Evolutionary conservation across 2,888 invertebrate genomes (phyloP).

Genomic region (Timema podura): DNA sequence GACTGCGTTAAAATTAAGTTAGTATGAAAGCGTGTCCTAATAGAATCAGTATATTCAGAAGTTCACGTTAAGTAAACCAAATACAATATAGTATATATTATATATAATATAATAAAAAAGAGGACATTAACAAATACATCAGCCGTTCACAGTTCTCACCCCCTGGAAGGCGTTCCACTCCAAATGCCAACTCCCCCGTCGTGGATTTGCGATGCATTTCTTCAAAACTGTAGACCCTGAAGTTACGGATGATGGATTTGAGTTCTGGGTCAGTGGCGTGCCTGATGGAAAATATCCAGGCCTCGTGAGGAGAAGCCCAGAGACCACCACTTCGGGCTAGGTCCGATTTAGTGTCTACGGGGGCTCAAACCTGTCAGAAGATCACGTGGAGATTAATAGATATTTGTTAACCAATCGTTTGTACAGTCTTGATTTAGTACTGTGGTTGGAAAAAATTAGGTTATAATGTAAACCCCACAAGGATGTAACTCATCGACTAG

Average conservation of each 20-base stretch:
- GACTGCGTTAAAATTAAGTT: too few relatives aligned
- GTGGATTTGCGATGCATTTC: not conserved
- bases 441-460: too few relatives aligned
- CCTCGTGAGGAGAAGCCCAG: conserved; percentile 65
- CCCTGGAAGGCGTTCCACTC: not conserved
- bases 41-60: too few relatives aligned
- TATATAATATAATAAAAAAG: too few relatives aligned
- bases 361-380: conserved; percentile 50
- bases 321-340: conserved; percentile 53
- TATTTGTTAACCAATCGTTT: too few relatives aligned
- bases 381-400: not conserved
- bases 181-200: not conserved
- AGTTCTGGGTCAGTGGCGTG: not conserved
- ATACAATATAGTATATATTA: too few relatives aligned
- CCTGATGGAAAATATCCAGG: conserved; percentile 56
- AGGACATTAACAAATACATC: too few relatives aligned
- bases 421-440: too few relatives aligned
- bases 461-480: too few relatives aligned
- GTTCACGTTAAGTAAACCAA: too few relatives aligned
- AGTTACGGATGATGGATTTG: not conserved
- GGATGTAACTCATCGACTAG: too few relatives aligned
- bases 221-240: not conserved
- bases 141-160: not conserved
- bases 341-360: conserved; percentile 59
- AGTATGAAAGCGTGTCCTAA: too few relatives aligned